A percentile compares a stretch with the other conserved stretches of the same genome.
Conservation (phyloP, 2,113 vertebrate species). For the Carassius auratus region DNA sequence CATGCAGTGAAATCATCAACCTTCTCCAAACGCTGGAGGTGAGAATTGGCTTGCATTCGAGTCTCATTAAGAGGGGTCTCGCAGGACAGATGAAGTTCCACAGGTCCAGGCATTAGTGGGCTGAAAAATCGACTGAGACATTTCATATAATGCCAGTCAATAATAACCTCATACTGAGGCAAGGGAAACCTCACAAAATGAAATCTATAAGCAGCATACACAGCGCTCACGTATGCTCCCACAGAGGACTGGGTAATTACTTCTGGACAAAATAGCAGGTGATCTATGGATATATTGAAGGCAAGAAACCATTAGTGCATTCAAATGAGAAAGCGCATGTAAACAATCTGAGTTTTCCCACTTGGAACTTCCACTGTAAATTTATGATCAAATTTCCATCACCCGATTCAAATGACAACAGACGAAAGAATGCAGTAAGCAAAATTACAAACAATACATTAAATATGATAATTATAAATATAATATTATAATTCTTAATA, state of each 20-base stretch:
- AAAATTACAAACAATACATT: not conserved
- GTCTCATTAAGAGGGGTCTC: not conserved
- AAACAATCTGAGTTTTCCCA: not conserved
- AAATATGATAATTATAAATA: not conserved
- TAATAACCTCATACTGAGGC: slow-evolving; percentile 6
- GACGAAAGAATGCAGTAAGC: not conserved
- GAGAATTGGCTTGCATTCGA: slow-evolving; percentile 2
- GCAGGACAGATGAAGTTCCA: slow-evolving; percentile 1
- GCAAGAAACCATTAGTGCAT: slow-evolving; percentile 18
- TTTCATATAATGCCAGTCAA: slow-evolving; percentile 35
- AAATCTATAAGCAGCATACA: slow-evolving; percentile 16
- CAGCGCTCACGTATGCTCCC: not conserved
- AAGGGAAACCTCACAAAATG: slow-evolving; percentile 8
- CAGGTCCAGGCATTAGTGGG: not conserved
- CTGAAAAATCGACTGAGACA: not conserved
- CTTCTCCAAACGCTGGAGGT: not conserved
- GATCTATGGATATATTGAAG: not conserved
- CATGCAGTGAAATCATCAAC: not conserved
- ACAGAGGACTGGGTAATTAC: slow-evolving; percentile 1
- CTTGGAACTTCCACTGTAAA: not conserved
- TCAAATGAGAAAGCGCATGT: slow-evolving; percentile 6
- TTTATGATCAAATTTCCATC: not conserved
- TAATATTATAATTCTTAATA: not conserved
- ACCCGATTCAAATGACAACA: not conserved
- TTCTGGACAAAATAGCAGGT: not conserved